Base-by-base conservation (phyloP, 2,113 vertebrate species). In the Sciurus niger region DNA sequence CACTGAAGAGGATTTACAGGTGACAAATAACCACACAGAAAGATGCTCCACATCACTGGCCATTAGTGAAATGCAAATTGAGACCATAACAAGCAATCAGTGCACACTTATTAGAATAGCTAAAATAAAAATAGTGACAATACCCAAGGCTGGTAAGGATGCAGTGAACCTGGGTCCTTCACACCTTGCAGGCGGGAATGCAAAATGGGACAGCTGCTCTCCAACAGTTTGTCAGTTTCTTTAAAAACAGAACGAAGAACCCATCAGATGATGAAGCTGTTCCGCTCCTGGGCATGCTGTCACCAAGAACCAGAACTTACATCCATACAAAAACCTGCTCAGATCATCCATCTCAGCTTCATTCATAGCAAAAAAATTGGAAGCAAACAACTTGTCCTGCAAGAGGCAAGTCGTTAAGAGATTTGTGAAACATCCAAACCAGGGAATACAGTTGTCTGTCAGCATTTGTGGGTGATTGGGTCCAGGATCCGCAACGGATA, bases 61-160 rank as follows among this genome's bases (percentile, higher is more conserved):
- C 78, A 90, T 48, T 43, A 58, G 82, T 79, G 55, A 95, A 40
- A 94, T 95, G 77, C 85, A 95, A 93, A 95, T 87, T 40, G 68
- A 92, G 88, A 55, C 46, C 14, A 3, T 82, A 43, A 58, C 40
- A 85, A 82, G 87, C 24, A 43, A 78, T 55, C 46, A 74, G 70
- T 46, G 48, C 10, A 32, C 37, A 40, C 2, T 55, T 78, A 48
- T n/a, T 46, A 90, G n/a, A 84, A 80, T 4, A 53, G 37, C 34
- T 89, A 53, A 82, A 85, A 84, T 89, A 58, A 78, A 93, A 67
- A 53, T 58, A 74, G 55, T 55, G 25, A 34, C 40, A n/a, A 55
- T 22, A 24, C 32, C 76, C 73, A 58, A 51, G 20, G 37, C 63
- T 28, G 10, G 43, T 68, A 58, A 70, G 58, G 30, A 53, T 18